Base-by-base conservation (phyloP, 2,888 invertebrate genomes). In the Nomada fucata region DNA sequence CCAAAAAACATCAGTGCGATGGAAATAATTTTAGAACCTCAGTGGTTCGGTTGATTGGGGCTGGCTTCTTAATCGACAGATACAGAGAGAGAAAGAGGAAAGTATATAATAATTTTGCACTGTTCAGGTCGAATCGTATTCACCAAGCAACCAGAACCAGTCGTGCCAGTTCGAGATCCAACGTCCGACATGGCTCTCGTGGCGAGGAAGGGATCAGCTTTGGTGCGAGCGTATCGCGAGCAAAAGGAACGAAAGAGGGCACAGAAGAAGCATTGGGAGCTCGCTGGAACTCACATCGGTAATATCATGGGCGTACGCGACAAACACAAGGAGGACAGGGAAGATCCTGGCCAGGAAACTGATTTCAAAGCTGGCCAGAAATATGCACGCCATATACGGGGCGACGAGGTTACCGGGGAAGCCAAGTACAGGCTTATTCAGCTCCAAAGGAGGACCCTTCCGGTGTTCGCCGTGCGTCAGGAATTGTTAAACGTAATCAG, bases 251-350 rank as follows among this genome's bases (percentile, higher is more conserved):
- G 98, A n/a, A 96, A 97, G 74, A 98, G 98, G 92, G 99, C 98
- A 0, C 99, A 99, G 93, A 98, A 99, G 93, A 99, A 99, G 92
- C 99, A 99, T 92, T 99, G 99, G 99, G 99, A 99, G 93, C 94
- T 99, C 79, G 98, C 99, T 67, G 99, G 99, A 57, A 99, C 99
- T 2, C 97, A 97, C 89, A 95, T 99, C 79, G 98, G 98, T 92
- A 98, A 99, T 92, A 98, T 99, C 59, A 98, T 99, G 98, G 99
- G 99, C 0, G 96, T 99, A 0, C 89, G 89, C 1, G 91, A 93
- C 78, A 94, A 95, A 85, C 95, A 95, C 77, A 95, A 95, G 74
- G 96, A 96, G 57, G 96, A 97, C 23, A 96, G 96, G 61, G 97
- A 97, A 90, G 94, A 94, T 9, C 91, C 91, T 7, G 92, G 90